Evolutionary conservation across 2,797 vertebrate genomes (phyloP).

Genomic region (Periparus ater): DNA sequence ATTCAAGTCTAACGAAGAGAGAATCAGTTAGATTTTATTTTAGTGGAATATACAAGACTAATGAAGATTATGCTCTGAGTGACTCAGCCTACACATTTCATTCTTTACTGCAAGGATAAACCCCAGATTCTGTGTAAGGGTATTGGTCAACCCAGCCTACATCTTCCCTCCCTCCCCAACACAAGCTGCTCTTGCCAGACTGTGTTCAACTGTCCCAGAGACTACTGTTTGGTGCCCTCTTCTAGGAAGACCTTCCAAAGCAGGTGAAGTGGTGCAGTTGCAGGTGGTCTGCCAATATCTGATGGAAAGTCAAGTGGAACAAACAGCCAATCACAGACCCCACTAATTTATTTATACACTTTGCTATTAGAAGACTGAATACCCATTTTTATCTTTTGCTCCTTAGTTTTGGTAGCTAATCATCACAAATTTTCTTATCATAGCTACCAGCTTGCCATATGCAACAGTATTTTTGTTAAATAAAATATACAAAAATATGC

Average conservation of each 20-base stretch:
- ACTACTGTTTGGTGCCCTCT: neutral
- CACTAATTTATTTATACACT: neutral
- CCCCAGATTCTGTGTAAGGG: neutral
- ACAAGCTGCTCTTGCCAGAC: neutral
- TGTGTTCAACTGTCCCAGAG: neutral
- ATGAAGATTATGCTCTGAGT: neutral
- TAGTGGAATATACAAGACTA: neutral
- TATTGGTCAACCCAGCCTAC: neutral
- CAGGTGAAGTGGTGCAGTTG: neutral
- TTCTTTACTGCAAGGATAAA: neutral
- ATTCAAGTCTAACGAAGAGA: neutral
- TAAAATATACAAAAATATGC: constrained; percentile 12
- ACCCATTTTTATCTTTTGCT: neutral
- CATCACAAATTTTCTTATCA: neutral
- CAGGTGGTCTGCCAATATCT: neutral
- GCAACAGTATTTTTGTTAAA: neutral
- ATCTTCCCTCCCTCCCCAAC: neutral
- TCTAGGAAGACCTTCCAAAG: neutral
- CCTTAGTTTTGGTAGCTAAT: neutral
- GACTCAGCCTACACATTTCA: neutral
- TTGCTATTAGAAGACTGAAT: neutral
- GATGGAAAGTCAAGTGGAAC: neutral
- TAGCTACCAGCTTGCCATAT: neutral
- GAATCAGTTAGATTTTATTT: neutral
- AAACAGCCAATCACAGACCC: neutral